phyloP scores from a whole-genome alignment of 2,888 invertebrate genomes.

The Limnephilus rhombicus region DNA sequence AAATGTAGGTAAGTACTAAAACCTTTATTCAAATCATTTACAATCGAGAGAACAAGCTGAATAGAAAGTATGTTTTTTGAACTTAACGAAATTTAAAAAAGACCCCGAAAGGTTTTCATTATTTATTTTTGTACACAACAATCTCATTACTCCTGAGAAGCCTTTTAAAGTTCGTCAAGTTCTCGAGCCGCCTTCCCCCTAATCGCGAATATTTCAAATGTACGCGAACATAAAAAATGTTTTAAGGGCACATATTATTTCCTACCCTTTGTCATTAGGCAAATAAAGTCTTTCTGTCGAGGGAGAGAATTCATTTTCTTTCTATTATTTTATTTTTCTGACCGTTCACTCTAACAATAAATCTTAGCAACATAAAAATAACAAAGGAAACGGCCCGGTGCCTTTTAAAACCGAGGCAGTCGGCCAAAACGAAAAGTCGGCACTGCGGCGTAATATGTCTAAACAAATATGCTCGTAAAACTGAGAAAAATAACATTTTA shows the following conservation, averaged over 20 bases:
- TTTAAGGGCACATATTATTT: conserved; percentile 50
- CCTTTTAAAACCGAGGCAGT: conserved; percentile 65
- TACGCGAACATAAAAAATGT: conserved; percentile 47
- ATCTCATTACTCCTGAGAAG: conserved; percentile 6
- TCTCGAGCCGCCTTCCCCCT: not conserved
- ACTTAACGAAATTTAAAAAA: not conserved
- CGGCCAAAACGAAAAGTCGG: conserved; percentile 65
- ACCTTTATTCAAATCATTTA: not conserved
- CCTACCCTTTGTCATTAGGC: conserved; percentile 59
- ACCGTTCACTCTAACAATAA: conserved; percentile 65
- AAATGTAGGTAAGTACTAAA: no score
- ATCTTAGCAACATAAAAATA: conserved; percentile 66
- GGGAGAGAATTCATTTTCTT: conserved; percentile 56
- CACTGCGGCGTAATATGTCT: conserved; percentile 64
- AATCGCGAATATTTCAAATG: conserved; percentile 36
- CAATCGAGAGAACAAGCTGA: not conserved
- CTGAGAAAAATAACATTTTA: conserved; percentile 55
- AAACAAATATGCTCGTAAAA: conserved; percentile 60
- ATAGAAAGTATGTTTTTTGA: not conserved
- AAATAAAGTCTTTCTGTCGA: conserved; percentile 58
- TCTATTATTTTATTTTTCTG: conserved; percentile 64
- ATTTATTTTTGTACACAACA: not conserved
- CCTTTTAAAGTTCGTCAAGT: conserved; percentile 20
- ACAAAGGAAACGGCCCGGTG: conserved; percentile 66
- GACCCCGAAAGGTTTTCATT: not conserved